Evolutionary conservation across 2,113 vertebrate species (phyloP).

Genomic region (Glaucomys volans): DNA sequence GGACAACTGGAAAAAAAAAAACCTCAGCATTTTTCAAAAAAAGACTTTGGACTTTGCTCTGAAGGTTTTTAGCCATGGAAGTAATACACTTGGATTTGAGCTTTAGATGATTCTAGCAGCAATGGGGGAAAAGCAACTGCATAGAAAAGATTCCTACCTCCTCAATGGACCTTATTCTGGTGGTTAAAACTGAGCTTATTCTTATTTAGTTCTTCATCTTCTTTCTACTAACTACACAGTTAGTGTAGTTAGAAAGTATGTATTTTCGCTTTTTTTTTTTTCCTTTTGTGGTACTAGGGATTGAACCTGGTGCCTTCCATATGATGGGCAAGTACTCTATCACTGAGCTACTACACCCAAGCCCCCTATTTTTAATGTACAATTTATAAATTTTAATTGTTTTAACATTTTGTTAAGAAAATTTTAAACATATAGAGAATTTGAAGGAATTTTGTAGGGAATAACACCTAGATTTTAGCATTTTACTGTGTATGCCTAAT

Average conservation of each 20-base stretch:
- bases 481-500: not conserved
- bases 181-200: not conserved
- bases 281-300: not conserved
- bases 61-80: not conserved
- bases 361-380: not conserved
- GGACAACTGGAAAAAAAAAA: too few species aligned
- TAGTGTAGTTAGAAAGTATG: not conserved
- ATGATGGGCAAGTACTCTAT: not conserved
- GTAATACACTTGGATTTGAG: not conserved
- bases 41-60: not conserved
- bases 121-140: not conserved
- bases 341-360: too few species aligned
- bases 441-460: not conserved
- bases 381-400: not conserved
- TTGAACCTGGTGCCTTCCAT: not conserved
- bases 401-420: not conserved
- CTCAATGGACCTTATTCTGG: not conserved
- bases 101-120: not conserved
- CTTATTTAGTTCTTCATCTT: not conserved
- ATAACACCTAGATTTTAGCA: not conserved
- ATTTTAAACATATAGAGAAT: not conserved
- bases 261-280: not conserved
- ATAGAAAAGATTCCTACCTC: not conserved
- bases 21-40: too few species aligned
- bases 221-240: constrained; percentile 36